Conservation (phyloP, 2,797 vertebrate species). For the Epinephelus coioides region DNA sequence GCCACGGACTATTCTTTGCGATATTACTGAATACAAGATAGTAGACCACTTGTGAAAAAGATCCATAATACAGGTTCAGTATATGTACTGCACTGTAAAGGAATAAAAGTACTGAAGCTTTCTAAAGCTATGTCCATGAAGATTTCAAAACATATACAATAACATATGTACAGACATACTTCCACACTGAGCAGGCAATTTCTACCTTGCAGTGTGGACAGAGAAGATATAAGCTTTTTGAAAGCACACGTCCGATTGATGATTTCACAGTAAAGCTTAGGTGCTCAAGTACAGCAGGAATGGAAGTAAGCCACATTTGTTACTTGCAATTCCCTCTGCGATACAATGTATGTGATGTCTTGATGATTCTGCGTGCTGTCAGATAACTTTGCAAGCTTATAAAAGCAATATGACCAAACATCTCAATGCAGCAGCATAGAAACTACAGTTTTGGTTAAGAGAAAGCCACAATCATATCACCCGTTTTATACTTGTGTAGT, state of each 20-base stretch:
- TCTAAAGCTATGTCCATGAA: neutral
- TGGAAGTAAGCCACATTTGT: neutral
- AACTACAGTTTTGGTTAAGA: neutral
- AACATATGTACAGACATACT: too few species aligned
- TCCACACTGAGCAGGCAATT: neutral
- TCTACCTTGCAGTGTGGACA: slow-evolving; percentile 1
- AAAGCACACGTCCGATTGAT: neutral
- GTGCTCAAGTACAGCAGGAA: neutral
- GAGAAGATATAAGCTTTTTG: neutral
- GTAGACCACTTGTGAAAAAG: neutral
- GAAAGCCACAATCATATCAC: neutral
- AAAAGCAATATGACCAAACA: neutral
- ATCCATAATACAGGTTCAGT: neutral
- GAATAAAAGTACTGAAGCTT: neutral
- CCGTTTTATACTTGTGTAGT: neutral
- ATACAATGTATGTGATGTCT: neutral
- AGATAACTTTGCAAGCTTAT: neutral
- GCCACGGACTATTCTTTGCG: neutral
- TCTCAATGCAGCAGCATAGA: neutral
- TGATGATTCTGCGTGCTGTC: neutral
- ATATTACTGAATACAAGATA: neutral
- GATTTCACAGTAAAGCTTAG: neutral
- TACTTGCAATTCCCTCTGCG: neutral
- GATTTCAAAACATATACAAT: neutral
- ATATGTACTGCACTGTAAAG: neutral